phyloP scores from a whole-genome alignment of 2,797 vertebrate species.

The Ispidina lecontei region DNA sequence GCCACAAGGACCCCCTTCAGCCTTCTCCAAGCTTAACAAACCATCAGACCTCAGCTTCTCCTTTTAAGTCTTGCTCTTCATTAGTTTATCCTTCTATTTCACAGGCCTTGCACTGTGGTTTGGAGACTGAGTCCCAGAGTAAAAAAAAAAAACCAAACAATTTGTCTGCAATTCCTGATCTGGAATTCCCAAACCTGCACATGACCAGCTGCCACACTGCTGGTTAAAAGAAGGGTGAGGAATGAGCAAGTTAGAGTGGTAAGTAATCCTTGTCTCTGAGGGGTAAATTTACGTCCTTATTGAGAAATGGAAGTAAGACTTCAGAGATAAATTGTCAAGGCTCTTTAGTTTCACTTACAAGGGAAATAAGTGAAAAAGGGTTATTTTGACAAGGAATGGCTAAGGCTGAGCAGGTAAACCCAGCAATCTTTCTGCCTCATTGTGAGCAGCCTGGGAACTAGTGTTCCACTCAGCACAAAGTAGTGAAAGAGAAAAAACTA shows the following conservation, averaged over 20 bases:
- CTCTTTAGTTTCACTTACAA: not conserved
- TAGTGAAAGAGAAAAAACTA: not conserved
- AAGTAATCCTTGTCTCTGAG: not conserved
- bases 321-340: not conserved
- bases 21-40: too few relatives aligned
- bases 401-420: not conserved
- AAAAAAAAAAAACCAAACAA: not conserved
- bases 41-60: not conserved
- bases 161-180: not conserved
- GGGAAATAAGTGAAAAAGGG: not conserved
- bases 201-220: not conserved
- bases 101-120: not conserved
- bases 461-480: not conserved
- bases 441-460: not conserved
- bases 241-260: not conserved
- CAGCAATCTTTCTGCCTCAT: not conserved
- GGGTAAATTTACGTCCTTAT: not conserved
- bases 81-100: not conserved
- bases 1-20: not conserved
- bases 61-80: not conserved
- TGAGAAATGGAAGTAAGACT: not conserved
- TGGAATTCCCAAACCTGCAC: not conserved
- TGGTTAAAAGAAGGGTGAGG: not conserved
- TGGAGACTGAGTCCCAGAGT: not conserved
- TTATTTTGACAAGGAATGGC: not conserved